phyloP scores from a whole-genome alignment of 1,140 invertebrate species.

The Nephotettix cincticeps region DNA sequence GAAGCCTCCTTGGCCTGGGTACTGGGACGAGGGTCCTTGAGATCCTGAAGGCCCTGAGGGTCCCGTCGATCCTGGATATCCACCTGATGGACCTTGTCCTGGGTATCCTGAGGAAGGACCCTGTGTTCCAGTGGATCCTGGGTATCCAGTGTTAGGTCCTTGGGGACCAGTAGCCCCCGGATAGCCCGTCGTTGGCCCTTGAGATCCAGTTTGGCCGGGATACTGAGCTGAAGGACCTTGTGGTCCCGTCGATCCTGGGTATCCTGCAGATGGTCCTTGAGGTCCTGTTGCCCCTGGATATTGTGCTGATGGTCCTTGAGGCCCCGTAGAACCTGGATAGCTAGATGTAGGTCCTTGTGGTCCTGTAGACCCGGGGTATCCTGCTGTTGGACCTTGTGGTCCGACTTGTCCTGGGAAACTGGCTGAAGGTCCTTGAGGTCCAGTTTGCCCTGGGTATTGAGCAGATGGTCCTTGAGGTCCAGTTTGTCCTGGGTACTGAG shows the following conservation, averaged over 20 bases:
- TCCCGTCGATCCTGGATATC: constrained; percentile 36
- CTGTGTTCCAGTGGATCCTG: constrained; percentile 20
- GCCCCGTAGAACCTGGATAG: constrained; percentile 35
- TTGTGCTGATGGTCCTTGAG: constrained; percentile 42
- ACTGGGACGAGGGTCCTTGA: constrained; percentile 40
- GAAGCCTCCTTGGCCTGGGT: constrained; percentile 29
- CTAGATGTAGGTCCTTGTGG: constrained; percentile 38
- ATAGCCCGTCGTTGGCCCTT: constrained; percentile 35
- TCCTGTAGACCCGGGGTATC: constrained; percentile 45
- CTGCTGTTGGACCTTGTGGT: constrained; percentile 37
- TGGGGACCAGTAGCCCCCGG: constrained; percentile 32
- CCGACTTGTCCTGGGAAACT: constrained; percentile 31
- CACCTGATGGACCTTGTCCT: constrained; percentile 36
- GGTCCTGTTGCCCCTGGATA: constrained; percentile 37
- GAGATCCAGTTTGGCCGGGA: constrained; percentile 21
- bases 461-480: constrained; percentile 39
- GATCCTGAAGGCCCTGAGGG: constrained; percentile 37
- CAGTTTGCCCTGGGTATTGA: constrained; percentile 31
- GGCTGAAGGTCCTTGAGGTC: constrained; percentile 37
- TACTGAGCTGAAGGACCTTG: constrained; percentile 28
- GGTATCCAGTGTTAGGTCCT: constrained; percentile 34
- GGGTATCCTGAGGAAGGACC: constrained; percentile 35
- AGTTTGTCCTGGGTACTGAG: constrained; percentile 34
- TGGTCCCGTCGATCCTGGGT: constrained; percentile 37
- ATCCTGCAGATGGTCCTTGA: constrained; percentile 34